Percentiles rank a stretch among this genome's conserved stretches.
Conservation (phyloP, 2,888 invertebrate genomes). For the Dicycla oo region DNA sequence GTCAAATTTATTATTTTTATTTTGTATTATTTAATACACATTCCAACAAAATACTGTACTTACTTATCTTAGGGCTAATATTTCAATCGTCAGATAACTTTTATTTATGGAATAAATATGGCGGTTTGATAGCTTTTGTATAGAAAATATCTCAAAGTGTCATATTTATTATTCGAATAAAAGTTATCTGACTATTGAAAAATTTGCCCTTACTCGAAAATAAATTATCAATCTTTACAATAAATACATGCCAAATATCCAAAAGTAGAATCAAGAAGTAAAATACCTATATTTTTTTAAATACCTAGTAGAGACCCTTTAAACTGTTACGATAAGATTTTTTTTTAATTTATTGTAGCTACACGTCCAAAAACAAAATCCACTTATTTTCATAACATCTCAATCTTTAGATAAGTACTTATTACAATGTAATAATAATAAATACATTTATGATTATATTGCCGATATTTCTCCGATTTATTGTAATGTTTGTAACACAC, state of each 20-base stretch:
- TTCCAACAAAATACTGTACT: conserved; percentile 9
- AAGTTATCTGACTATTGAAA: no score
- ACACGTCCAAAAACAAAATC: not conserved
- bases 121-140: no score
- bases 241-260: conserved; percentile 46
- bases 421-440: not conserved
- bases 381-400: conserved; percentile 2
- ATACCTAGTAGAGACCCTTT: not conserved
- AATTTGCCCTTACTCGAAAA: not conserved
- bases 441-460: conserved; percentile 1
- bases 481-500: not conserved
- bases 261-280: conserved; percentile 11
- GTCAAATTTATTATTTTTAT: no score
- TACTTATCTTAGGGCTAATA: no score
- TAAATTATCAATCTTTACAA: conserved; percentile 33
- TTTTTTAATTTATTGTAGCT: not conserved
- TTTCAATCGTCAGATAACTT: no score
- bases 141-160: no score
- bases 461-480: not conserved
- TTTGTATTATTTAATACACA: not conserved
- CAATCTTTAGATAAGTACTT: conserved; percentile 5
- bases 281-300: conserved; percentile 50
- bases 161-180: no score
- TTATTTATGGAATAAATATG: no score
- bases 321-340: not conserved